A percentile compares a stretch with the other conserved stretches of the same genome.
Conservation (phyloP, 2,797 vertebrate genomes). For the Eleutherodactylus coqui region DNA sequence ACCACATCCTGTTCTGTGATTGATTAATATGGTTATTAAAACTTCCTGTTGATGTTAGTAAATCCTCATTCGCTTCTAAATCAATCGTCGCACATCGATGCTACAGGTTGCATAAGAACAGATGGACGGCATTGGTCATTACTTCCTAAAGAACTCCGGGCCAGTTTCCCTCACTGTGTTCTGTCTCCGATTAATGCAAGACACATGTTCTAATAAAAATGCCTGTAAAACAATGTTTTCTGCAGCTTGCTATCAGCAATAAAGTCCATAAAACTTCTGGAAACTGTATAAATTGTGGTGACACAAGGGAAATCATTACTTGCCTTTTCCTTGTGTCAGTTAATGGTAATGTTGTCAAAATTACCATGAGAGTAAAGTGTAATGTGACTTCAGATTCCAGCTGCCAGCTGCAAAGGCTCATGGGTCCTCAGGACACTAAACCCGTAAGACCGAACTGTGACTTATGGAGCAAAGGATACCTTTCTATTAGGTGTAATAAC, state of each 20-base stretch:
- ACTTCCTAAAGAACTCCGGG: not conserved
- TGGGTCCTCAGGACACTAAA: slow-evolving; percentile 38
- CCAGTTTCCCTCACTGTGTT: slow-evolving; percentile 10
- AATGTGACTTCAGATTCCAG: slow-evolving; percentile 43
- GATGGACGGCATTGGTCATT: slow-evolving; percentile 33
- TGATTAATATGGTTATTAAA: too few species aligned
- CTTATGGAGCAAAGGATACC: slow-evolving; percentile 29
- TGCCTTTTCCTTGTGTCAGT: slow-evolving; percentile 42
- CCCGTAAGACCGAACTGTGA: slow-evolving; percentile 35
- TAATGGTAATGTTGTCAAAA: slow-evolving; percentile 40
- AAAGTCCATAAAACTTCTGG: slow-evolving; percentile 50
- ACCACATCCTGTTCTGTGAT: too few species aligned
- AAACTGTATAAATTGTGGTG: slow-evolving; percentile 45
- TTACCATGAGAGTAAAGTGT: slow-evolving; percentile 7
- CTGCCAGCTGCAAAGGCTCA: slow-evolving; percentile 48
- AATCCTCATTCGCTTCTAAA: not conserved
- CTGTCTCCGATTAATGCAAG: slow-evolving; percentile 44
- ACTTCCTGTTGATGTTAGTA: not conserved
- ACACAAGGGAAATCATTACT: slow-evolving; percentile 53
- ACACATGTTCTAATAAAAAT: slow-evolving; percentile 56
- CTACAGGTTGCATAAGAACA: slow-evolving; percentile 16
- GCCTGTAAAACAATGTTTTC: slow-evolving; percentile 45
- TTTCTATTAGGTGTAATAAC: slow-evolving; percentile 27
- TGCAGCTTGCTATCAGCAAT: slow-evolving; percentile 36
- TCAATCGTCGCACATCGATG: not conserved